Base-by-base conservation (phyloP, 92 coral and sea anemone species). In the Blastomussa wellsi region DNA sequence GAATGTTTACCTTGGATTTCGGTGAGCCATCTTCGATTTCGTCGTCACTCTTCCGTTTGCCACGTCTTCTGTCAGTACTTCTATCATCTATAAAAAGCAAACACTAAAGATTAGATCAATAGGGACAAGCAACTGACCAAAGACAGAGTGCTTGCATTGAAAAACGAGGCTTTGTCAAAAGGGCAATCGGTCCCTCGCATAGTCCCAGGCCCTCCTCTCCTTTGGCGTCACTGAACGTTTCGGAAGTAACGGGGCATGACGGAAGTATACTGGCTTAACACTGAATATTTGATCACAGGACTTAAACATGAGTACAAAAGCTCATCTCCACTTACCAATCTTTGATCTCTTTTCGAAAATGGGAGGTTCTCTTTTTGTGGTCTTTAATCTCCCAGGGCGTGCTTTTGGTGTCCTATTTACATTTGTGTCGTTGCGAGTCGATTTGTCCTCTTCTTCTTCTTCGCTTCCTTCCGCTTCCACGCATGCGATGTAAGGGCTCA, bases 401-500 rank as follows among this genome's bases (percentile, higher is more conserved):
- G 79, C 81, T 60, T 42, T 79, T 12, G 87, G 80, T n/a, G 81
- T 74, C 60, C 42, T 78, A 22, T n/a, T 74, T 48, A 16, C 78
- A 71, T 41, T 37, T n/a, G 36, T 36, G 36, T 55, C 28, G 9
- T 28, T 33, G 8, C n/a, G 51, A 36, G 15, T 52, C 33, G 38
- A 0, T 19, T 80, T 71, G 32, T 12, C 35, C 5, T 53, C 68
- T 26, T 84, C 91, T 8, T 82, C 92, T 6, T 79, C 85, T n/a
- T 81, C 93, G 49, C 87, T 82, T 31, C 60, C 84, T 65, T 92
- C 62, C 6, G 95, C 98, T 55, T 92, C 98, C 26, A 94, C 94
- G 62, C 95, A 92, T 2, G 98, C 95, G 66, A 94, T 86, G 76
- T 47, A 94, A 4, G 95, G 95, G 72, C 95, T 94, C 55, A 94